Evolutionary conservation across 2,888 invertebrate species (phyloP), one percentile per base, ranked within the genome.

Genomic region (Odontocolon sp.): DNA sequence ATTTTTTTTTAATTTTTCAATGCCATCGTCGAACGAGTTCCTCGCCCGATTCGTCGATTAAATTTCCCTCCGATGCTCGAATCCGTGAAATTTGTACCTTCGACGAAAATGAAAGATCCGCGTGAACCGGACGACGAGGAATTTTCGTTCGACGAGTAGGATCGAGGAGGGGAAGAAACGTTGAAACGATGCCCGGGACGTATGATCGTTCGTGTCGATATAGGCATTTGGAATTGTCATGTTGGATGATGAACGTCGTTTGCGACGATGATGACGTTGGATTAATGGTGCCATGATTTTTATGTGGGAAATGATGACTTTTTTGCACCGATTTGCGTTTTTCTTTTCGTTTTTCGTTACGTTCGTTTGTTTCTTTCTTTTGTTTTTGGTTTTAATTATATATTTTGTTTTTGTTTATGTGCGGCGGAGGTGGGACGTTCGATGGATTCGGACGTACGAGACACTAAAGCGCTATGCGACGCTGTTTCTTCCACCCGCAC

Each of bases 371-470:
- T 87, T 66, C 38, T 77, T 74, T 64, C 85, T 84, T 82, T n/a
- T n/a, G n/a, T n/a, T n/a, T n/a, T n/a, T n/a, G n/a, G n/a, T n/a
- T n/a, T n/a, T n/a, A n/a, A n/a, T n/a, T n/a, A n/a, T n/a, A n/a
- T n/a, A n/a, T n/a, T n/a, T n/a, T n/a, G n/a, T n/a, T n/a, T n/a
- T n/a, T n/a, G n/a, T n/a, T n/a, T n/a, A n/a, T 88, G 85, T 88
- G 85, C 87, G 85, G 85, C 83, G 82, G 81, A 85, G 83, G 85
- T 84, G 83, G 83, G 85, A 82, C 80, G 86, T 84, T 82, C 84
- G 86, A 83, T 83, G 84, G 77, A 76, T 57, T 57, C 59, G 45
- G 28, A 38, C 31, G 57, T 66, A 47, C 38, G 36, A 40, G 38
- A 56, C 9, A 33, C 9, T 11, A 9, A 54, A 8, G 11, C 45